A percentile compares a stretch with the other conserved stretches of the same genome.
phyloP scores from a whole-genome alignment of 2,888 invertebrate genomes.

The Philereme transversata region DNA sequence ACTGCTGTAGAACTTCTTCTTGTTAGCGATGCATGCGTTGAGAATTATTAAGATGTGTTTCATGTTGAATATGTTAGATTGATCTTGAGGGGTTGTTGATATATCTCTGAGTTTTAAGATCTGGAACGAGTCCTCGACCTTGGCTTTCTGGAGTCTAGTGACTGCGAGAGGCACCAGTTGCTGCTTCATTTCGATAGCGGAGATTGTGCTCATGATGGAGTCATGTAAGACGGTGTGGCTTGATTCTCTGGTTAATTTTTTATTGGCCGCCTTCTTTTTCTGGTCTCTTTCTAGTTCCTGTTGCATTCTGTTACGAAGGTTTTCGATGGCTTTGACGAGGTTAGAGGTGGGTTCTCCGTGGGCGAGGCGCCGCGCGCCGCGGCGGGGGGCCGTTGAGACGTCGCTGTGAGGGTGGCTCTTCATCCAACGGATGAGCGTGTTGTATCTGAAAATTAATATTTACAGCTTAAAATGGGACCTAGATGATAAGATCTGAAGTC shows the following conservation, averaged over 20 bases:
- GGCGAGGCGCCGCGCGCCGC: constrained; percentile 56
- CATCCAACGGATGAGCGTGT: constrained; percentile 80
- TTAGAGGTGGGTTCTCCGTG: constrained; percentile 44
- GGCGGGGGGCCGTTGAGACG: constrained; percentile 66
- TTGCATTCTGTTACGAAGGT: constrained; percentile 2
- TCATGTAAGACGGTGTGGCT: constrained; percentile 1
- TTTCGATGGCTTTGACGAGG: constrained; percentile 1
- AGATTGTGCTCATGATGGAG: constrained; percentile 1
- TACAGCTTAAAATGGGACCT: too few species aligned
- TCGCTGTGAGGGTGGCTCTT: constrained; percentile 70
- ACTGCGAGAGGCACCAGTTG: not conserved
- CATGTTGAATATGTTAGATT: constrained; percentile 1
- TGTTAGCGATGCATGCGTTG: not conserved
- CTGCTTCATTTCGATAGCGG: not conserved
- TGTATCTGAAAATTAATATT: constrained; percentile 39
- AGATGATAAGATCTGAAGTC: not conserved
- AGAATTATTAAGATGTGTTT: constrained; percentile 1
- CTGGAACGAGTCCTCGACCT: not conserved
- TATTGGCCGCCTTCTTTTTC: not conserved
- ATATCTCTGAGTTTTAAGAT: constrained; percentile 1
- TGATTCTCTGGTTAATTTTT: not conserved
- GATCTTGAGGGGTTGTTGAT: not conserved
- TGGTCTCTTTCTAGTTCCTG: not conserved
- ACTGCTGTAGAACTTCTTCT: constrained; percentile 7
- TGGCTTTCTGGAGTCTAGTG: not conserved